Evolutionary conservation across 2,888 invertebrate genomes (phyloP).

Genomic region (Ornithoptera priamus): DNA sequence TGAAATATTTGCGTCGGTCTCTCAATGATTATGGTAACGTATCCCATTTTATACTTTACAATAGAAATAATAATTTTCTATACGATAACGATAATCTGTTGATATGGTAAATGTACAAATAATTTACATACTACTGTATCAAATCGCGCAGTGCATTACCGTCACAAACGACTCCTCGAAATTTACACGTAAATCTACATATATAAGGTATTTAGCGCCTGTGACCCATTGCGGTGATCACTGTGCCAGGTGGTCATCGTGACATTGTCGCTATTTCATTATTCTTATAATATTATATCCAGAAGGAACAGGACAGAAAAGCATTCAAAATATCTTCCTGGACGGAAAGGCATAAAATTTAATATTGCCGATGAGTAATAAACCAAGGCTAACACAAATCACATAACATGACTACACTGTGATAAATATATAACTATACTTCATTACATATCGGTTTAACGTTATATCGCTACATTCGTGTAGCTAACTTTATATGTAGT

Average conservation of each 20-base stretch:
- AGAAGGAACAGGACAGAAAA: background rate
- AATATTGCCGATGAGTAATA: slow-evolving; percentile 1
- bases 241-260: too few species aligned
- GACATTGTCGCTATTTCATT: too few species aligned
- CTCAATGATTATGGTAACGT: too few species aligned
- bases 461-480: background rate
- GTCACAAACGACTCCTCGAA: slow-evolving; percentile 13
- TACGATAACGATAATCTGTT: slow-evolving; percentile 39
- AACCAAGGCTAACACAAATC: background rate
- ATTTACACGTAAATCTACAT: slow-evolving; percentile 3
- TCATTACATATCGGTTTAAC: background rate
- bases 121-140: slow-evolving; percentile 63
- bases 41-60: too few species aligned
- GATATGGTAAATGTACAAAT: slow-evolving; percentile 54
- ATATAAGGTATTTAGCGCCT: too few species aligned
- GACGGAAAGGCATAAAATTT: slow-evolving; percentile 30
- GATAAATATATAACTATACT: background rate
- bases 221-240: too few species aligned
- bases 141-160: slow-evolving; percentile 70
- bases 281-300: too few species aligned
- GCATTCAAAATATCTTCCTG: slow-evolving; percentile 18
- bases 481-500: slow-evolving; percentile 2
- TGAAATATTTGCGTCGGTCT: too few species aligned
- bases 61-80: too few species aligned
- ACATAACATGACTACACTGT: background rate